Percentiles rank a stretch among this genome's conserved stretches.
Conservation (phyloP, 2,888 invertebrate species). For the Scrobipalpa atriplicella region DNA sequence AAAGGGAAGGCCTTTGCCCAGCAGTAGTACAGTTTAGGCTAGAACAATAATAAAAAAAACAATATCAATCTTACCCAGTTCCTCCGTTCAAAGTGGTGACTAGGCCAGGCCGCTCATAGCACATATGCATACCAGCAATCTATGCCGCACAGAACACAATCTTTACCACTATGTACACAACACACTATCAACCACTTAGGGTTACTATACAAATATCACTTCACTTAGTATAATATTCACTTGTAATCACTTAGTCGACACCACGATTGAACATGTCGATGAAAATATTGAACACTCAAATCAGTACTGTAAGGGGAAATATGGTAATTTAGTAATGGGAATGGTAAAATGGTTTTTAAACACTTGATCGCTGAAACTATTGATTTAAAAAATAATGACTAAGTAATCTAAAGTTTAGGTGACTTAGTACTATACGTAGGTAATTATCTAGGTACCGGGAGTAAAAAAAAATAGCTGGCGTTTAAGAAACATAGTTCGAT, state of each 20-base stretch:
- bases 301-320: constrained; percentile 8
- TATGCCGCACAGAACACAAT: constrained; percentile 40
- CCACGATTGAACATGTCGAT: constrained; percentile 70
- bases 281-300: neutral
- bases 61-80: constrained; percentile 62
- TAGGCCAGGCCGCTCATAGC: constrained; percentile 76
- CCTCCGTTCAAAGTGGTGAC: constrained; percentile 76
- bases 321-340: neutral
- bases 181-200: constrained; percentile 1
- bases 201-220: constrained; percentile 35
- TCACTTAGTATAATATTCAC: constrained; percentile 36
- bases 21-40: too few relatives aligned
- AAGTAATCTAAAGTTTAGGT: neutral
- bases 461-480: too few relatives aligned
- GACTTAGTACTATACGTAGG: neutral
- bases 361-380: constrained; percentile 51
- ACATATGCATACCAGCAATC: constrained; percentile 78
- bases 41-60: neutral
- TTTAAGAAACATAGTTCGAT: too few relatives aligned
- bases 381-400: neutral
- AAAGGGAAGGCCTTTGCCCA: too few relatives aligned
- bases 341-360: constrained; percentile 37
- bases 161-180: neutral
- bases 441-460: neutral
- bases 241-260: constrained; percentile 60